A percentile compares a stretch with the other conserved stretches of the same genome.
Evolutionary conservation across 2,888 invertebrate genomes (phyloP).

Genomic region (Tholera decimalis): DNA sequence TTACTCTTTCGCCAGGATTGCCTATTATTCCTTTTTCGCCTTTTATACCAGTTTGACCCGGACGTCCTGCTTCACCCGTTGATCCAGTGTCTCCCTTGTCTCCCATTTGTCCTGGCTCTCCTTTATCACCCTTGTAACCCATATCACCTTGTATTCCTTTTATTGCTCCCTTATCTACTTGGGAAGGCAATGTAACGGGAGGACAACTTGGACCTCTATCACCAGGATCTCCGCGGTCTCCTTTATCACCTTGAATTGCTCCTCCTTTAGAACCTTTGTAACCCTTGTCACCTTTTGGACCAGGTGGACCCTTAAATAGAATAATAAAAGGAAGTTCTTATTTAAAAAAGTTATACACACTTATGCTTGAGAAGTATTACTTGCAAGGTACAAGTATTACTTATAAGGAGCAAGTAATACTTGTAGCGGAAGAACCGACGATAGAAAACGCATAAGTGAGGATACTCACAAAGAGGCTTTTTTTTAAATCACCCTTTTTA

Average conservation of each 20-base stretch:
- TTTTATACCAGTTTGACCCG: constrained; percentile 93
- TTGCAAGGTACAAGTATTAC: too few relatives aligned
- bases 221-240: constrained; percentile 92
- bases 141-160: constrained; percentile 86
- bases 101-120: constrained; percentile 92
- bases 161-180: constrained; percentile 83
- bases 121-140: constrained; percentile 92
- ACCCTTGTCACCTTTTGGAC: constrained; percentile 94
- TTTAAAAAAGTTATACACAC: background rate
- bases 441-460: background rate
- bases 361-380: background rate
- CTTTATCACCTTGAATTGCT: constrained; percentile 90
- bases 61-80: constrained; percentile 93
- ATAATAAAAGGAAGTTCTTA: background rate
- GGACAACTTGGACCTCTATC: constrained; percentile 87
- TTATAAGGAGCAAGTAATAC: too few relatives aligned
- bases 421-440: too few relatives aligned
- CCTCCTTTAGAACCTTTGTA: constrained; percentile 92
- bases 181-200: constrained; percentile 70
- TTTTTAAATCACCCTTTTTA: background rate
- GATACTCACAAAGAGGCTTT: background rate
- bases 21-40: constrained; percentile 98
- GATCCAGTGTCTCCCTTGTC: constrained; percentile 94
- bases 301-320: constrained; percentile 92
- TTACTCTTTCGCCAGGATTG: constrained; percentile 95